phyloP scores from a whole-genome alignment of 2,888 invertebrate genomes.

The Melinopterus prodromus region DNA sequence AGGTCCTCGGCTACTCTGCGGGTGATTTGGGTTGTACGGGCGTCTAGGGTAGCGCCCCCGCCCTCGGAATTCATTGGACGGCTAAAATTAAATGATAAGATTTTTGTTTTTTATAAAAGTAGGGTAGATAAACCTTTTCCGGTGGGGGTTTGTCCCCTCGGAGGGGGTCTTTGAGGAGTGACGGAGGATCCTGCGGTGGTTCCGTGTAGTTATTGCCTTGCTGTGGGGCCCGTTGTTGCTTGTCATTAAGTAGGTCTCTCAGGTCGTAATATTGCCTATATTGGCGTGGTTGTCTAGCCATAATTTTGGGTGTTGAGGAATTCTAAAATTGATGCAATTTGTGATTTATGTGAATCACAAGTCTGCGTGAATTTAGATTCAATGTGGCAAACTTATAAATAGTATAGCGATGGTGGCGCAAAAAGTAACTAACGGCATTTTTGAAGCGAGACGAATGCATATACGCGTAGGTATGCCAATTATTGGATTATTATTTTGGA shows the following conservation, averaged over 20 bases:
- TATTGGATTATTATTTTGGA: neutral
- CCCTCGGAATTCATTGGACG: conserved; percentile 21
- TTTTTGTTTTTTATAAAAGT: conserved; percentile 11
- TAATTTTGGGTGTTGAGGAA: conserved; percentile 12
- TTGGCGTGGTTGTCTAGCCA: conserved; percentile 23
- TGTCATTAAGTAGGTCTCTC: conserved; percentile 47
- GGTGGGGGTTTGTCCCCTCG: conserved; percentile 41
- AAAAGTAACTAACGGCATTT: neutral
- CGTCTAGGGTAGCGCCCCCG: conserved; percentile 27
- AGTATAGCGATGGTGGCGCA: neutral
- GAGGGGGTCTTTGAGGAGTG: conserved; percentile 50
- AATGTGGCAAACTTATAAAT: neutral
- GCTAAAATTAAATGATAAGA: conserved; percentile 16
- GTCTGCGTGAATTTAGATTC: neutral
- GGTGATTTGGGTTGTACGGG: conserved; percentile 16
- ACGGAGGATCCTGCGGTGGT: conserved; percentile 52
- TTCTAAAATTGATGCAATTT: neutral
- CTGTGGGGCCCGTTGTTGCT: conserved; percentile 43
- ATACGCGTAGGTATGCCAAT: neutral
- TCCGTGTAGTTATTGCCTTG: conserved; percentile 28
- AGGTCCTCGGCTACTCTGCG: conserved; percentile 12
- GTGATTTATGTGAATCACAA: neutral
- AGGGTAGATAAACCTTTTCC: neutral
- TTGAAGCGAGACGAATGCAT: neutral
- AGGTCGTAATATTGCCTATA: conserved; percentile 42